phyloP scores from a whole-genome alignment of 2,888 invertebrate species.

The Drosophila diplacantha region DNA sequence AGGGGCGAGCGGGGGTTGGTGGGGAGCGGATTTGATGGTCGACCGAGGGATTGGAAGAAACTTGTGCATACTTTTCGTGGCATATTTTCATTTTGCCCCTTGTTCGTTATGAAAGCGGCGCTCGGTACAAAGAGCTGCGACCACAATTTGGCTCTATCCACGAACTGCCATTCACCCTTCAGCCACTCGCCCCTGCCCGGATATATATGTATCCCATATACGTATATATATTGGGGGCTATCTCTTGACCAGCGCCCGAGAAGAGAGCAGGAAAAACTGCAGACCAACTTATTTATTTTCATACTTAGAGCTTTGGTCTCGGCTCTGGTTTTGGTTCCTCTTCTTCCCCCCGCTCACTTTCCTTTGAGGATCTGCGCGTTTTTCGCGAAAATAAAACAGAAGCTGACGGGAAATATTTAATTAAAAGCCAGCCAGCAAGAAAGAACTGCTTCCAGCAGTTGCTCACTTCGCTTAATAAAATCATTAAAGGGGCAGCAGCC shows the following conservation, averaged over 20 bases:
- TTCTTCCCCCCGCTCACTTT: background rate
- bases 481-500: constrained; percentile 1
- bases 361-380: constrained; percentile 18
- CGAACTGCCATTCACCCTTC: constrained; percentile 39
- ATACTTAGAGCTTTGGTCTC: constrained; percentile 51
- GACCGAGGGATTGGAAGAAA: constrained; percentile 28
- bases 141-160: constrained; percentile 35
- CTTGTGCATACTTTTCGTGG: constrained; percentile 43
- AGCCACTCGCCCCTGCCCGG: background rate
- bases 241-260: constrained; percentile 42
- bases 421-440: constrained; percentile 44
- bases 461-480: constrained; percentile 9
- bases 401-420: constrained; percentile 53
- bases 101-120: constrained; percentile 36
- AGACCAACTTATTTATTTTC: constrained; percentile 61
- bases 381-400: constrained; percentile 18
- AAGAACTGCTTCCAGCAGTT: constrained; percentile 2
- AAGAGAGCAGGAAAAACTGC: constrained; percentile 22
- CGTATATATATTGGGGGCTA: constrained; percentile 18
- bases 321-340: constrained; percentile 5
- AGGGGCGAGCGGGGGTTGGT: background rate
- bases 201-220: background rate
- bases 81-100: constrained; percentile 34
- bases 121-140: constrained; percentile 32
- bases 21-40: background rate